Evolutionary conservation across 2,797 vertebrate species (phyloP), one percentile per base, ranked within the genome.

Genomic region (Oryzias sinensis): DNA sequence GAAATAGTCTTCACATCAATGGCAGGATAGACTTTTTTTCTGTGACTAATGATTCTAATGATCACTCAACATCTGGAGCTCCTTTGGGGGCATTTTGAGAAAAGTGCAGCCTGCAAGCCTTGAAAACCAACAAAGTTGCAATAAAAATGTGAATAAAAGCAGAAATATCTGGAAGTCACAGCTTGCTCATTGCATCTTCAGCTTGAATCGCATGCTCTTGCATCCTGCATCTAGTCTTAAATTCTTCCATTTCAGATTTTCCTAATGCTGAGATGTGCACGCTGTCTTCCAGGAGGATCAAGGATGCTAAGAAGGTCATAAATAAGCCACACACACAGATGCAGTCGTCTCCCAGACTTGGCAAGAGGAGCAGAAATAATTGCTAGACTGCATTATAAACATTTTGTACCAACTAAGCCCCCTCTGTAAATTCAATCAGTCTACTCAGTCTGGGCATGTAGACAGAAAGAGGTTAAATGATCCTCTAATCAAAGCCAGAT

Each of bases 401-500:
- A 82, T 83, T 85, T 88, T 81, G 78, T 88, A 88, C 82, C 86
- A 86, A 83, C 77, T 69, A 62, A 72, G 75, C 62, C 68, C 29
- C 65, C 64, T 88, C 90, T 90, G 91, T 76, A 72, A 85, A 91
- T 88, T 88, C 86, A 88, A 88, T 92, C 90, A 91, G 83, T 81
- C 83, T 66, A 53, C 85, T 69, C 74, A 82, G 72, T 88, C 88
- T 82, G 87, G 88, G 87, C 83, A 86, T 49, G 68, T 73, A 68
- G 87, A 86, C 86, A 89, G 80, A 77, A 65, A 72, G 77, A 84
- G 84, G 80, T 84, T 85, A 86, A 89, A 87, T 65, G 72, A 81
- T 84, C 62, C 52, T 72, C 77, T 91, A 91, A 93, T 90, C 88
- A 89, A 76, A 90, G 77, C 88, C 91, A 92, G 70, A 90, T 92